Evolutionary conservation across 1,140 invertebrate genomes (phyloP).

Genomic region (Streblospio benedicti): DNA sequence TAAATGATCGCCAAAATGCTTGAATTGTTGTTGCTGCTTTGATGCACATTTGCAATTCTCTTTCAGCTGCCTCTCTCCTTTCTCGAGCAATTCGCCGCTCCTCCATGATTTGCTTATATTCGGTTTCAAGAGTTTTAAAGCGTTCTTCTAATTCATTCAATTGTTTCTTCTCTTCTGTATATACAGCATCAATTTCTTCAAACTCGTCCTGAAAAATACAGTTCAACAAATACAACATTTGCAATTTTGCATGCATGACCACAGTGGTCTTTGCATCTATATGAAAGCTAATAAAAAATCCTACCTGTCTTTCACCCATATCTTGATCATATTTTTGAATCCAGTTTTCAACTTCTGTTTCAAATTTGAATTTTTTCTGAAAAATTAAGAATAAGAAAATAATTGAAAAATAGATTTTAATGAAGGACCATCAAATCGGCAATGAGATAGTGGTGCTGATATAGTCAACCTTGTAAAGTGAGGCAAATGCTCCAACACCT

Average conservation of each 20-base stretch:
- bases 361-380: constrained; percentile 45
- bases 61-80: constrained; percentile 37
- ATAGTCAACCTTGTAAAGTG: too few species aligned
- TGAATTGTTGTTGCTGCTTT: constrained; percentile 44
- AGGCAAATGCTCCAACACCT: too few species aligned
- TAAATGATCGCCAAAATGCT: constrained; percentile 47
- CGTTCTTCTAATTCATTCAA: constrained; percentile 43
- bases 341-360: constrained; percentile 46
- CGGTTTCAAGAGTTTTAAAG: constrained; percentile 42
- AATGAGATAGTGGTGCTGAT: too few species aligned
- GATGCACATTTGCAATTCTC: constrained; percentile 37
- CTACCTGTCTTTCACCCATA: constrained; percentile 45
- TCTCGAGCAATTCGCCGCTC: constrained; percentile 36
- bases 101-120: constrained; percentile 42
- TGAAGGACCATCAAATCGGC: too few species aligned
- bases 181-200: constrained; percentile 42
- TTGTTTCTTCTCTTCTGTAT: constrained; percentile 46
- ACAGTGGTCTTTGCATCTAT: neutral
- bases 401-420: constrained; percentile 3
- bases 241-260: neutral
- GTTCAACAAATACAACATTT: neutral
- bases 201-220: constrained; percentile 38
- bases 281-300: neutral
- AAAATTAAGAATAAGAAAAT: too few species aligned
- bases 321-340: constrained; percentile 45